phyloP scores from a whole-genome alignment of 2,113 vertebrate genomes.

The Sardina pilchardus region DNA sequence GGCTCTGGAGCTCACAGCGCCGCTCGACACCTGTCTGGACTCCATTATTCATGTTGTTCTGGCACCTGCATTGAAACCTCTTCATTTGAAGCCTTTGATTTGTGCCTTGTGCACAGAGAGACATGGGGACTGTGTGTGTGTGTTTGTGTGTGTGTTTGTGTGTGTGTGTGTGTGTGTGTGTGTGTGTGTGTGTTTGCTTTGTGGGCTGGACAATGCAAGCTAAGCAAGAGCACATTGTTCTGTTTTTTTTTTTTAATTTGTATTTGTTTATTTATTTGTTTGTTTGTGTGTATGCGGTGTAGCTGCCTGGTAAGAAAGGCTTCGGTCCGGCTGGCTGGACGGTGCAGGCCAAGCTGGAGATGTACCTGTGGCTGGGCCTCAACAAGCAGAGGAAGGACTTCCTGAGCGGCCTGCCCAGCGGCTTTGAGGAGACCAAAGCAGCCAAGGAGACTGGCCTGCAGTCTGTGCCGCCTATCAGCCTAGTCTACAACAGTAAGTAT shows the following conservation, averaged over 20 bases:
- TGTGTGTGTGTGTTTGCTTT: conserved; percentile 43
- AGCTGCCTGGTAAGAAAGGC: conserved; percentile 91
- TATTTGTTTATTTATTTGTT: neutral
- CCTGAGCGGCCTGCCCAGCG: conserved; percentile 87
- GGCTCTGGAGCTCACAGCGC: neutral
- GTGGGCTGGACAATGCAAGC: conserved; percentile 95
- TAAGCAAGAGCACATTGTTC: conserved; percentile 70
- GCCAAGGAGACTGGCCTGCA: conserved; percentile 78
- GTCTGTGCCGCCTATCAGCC: conserved; percentile 86
- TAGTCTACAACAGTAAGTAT: conserved; percentile 93
- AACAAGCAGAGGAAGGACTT: conserved; percentile 92
- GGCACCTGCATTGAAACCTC: neutral
- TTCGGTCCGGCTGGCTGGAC: conserved; percentile 95
- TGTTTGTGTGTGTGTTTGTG: no score
- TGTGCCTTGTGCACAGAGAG: no score
- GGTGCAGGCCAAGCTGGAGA: conserved; percentile 93
- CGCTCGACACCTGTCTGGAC: neutral
- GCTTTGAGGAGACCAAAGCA: conserved; percentile 89
- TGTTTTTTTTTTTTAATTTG: neutral
- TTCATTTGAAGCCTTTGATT: neutral
- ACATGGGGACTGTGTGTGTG: no score
- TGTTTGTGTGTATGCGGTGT: neutral
- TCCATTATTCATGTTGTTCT: neutral
- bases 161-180: neutral
- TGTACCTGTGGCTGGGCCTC: conserved; percentile 95